Conservation (phyloP, 2,113 vertebrate species). For the Solenodon paradoxus region DNA sequence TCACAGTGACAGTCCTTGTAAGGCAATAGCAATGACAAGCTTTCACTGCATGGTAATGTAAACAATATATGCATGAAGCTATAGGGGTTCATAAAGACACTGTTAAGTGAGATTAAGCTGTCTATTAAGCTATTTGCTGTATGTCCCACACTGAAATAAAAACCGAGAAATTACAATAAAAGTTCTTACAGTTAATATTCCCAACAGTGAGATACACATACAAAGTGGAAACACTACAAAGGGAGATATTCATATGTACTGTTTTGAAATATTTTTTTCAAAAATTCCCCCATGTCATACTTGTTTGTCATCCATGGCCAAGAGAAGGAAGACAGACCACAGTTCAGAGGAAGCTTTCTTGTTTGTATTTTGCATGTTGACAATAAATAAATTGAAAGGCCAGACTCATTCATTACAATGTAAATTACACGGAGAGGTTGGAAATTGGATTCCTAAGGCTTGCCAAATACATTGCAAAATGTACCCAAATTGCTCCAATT, state of each 20-base stretch:
- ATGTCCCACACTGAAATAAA: background rate
- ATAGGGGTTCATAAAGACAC: background rate
- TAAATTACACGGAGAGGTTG: conserved; percentile 14
- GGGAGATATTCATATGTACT: background rate
- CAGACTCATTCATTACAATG: conserved; percentile 24
- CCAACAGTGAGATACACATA: background rate
- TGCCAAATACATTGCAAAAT: conserved; percentile 41
- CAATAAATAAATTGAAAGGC: conserved; percentile 20
- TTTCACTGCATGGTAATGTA: background rate
- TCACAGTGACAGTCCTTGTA: background rate
- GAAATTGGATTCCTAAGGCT: conserved; percentile 32
- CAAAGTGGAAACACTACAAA: background rate
- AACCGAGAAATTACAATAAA: background rate
- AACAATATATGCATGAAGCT: conserved; percentile 19
- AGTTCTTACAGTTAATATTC: background rate
- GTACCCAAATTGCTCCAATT: conserved; percentile 40
- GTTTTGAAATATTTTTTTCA: background rate
- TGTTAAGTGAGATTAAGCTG: conserved; percentile 34
- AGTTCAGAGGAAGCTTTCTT: background rate
- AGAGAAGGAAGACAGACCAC: background rate
- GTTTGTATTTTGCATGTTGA: conserved; percentile 9
- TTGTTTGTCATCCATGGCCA: background rate
- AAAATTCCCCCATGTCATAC: background rate
- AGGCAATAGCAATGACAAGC: background rate
- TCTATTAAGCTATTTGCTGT: background rate